Evolutionary conservation across 2,113 vertebrate species (phyloP).

Genomic region (Ibidorhyncha struthersii): DNA sequence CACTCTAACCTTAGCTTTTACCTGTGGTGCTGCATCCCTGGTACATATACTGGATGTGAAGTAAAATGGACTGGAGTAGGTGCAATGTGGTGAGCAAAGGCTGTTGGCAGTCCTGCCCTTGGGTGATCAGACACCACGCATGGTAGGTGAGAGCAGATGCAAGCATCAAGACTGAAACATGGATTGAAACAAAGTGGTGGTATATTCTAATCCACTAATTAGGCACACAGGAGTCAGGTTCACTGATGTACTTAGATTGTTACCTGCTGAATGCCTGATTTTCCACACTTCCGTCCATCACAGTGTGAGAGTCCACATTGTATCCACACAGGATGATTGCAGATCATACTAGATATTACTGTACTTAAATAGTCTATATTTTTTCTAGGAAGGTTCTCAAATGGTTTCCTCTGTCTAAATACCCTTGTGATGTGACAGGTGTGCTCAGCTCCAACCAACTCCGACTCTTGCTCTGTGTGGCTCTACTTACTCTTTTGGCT

Average conservation of each 20-base stretch:
- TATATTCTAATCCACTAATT: not conserved
- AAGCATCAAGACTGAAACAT: not conserved
- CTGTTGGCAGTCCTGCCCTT: not conserved
- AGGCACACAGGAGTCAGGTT: not conserved
- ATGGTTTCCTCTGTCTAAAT: not conserved
- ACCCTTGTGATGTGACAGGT: not conserved
- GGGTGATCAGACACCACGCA: rapidly evolving
- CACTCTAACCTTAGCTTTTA: not conserved
- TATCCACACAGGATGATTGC: not conserved
- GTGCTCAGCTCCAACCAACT: not conserved
- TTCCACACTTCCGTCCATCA: not conserved
- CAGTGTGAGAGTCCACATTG: not conserved
- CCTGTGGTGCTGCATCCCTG: not conserved
- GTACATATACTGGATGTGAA: not conserved
- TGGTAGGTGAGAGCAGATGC: not conserved
- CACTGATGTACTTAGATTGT: not conserved
- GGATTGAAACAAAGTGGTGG: not conserved
- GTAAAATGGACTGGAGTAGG: not conserved
- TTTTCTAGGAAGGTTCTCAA: not conserved
- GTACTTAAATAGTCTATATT: not conserved
- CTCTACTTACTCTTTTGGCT: not conserved
- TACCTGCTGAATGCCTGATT: not conserved
- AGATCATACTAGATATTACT: not conserved
- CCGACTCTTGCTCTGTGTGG: not conserved
- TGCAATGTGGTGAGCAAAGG: not conserved